Percentiles rank a stretch among this genome's conserved stretches.
Conservation (phyloP, 2,797 vertebrate species). For the Eremophila alpestris region DNA sequence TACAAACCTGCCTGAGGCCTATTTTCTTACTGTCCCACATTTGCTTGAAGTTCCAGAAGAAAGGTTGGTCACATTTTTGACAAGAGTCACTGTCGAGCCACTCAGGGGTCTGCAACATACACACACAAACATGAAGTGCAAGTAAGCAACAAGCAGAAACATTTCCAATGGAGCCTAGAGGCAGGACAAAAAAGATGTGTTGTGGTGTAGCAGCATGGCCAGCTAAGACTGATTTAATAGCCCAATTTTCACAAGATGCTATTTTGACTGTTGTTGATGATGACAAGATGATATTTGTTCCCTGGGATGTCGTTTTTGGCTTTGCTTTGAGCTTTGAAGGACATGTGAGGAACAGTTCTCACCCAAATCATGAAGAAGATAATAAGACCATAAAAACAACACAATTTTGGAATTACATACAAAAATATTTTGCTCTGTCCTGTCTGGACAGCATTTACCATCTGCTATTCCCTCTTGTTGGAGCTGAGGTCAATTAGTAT, state of each 20-base stretch:
- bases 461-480: background rate
- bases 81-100: slow-evolving; percentile 99
- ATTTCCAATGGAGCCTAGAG: background rate
- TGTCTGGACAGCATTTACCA: background rate
- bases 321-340: background rate
- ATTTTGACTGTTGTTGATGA: background rate
- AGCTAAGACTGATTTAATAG: background rate
- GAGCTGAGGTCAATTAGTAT: background rate
- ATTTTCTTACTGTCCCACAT: slow-evolving; percentile 99
- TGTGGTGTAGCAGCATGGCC: background rate
- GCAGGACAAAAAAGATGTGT: background rate
- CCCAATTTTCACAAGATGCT: background rate
- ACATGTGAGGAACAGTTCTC: background rate
- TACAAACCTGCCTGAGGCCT: slow-evolving; percentile 91
- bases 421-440: background rate
- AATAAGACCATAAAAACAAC: background rate
- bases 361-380: background rate
- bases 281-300: background rate
- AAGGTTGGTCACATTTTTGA: slow-evolving; percentile 97
- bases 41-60: slow-evolving; percentile 99
- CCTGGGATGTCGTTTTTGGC: background rate
- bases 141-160: background rate
- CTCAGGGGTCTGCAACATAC: slow-evolving; percentile 89
- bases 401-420: background rate
- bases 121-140: background rate